Base-by-base conservation (phyloP, 2,113 vertebrate genomes). In the Lepisosteus oculatus region DNA sequence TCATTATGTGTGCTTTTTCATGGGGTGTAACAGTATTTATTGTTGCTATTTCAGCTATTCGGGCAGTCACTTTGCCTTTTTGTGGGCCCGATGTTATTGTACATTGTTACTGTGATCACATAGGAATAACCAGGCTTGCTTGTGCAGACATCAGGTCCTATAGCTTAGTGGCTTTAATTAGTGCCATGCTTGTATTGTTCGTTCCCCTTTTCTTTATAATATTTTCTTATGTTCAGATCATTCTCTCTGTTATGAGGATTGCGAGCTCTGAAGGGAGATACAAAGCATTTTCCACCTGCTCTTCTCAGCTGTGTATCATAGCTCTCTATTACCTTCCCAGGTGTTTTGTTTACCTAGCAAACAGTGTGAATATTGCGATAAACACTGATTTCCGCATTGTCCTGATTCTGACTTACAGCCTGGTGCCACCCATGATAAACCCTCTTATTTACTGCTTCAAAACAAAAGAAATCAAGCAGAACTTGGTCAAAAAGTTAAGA, bases 251-350 rank as follows among this genome's bases (percentile, higher is more conserved):
- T 43, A 55, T 80, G 13, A 70, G n/a, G n/a, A 84, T 81, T 64
- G 75, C 78, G 62, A 83, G 55, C n/a, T 8, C 14, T 57, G 74
- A 83, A 62, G 76, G 81, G 55, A 65, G 76, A 2, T 41, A 63
- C 43, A 85, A 83, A 69, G 73, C 74, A 13, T 78, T 83, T 59
- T 86, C 80, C 4, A 85, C 79, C 62, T 81, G 83, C 65, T 51
- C 45, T 54, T 82, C 81, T n/a, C 80, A 84, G 42, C 47, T 78
- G 8, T 80, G 56, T 41, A 78, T 83, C 43, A 85, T 85, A 14
- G 6, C 42, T 1, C 62, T 80, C 45, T 75, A 83, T 74, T 78
- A 73, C 64, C 55, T 79, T 9, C 85, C 82, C 4, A 77, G 77
- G 6, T 83, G 80, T 41, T 68, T 78, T 8, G 75, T 84, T 43